Conservation (phyloP, 2,113 vertebrate genomes). For the Ornithorhynchus anatinus region DNA sequence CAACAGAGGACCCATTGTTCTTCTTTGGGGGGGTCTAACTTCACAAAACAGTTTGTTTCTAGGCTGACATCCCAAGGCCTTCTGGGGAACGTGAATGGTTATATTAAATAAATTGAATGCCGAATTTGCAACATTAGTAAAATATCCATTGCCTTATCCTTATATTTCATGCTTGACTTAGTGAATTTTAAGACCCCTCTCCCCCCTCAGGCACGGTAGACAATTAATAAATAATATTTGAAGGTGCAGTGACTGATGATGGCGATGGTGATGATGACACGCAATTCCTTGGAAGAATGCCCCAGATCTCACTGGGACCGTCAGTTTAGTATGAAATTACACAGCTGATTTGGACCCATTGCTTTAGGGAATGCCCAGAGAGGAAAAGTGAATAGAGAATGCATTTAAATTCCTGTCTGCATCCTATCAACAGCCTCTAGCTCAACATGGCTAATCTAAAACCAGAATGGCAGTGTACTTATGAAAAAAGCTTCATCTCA, state of each 20-base stretch:
- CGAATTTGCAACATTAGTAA: conserved; percentile 50
- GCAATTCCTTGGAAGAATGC: background rate
- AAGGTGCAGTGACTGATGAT: background rate
- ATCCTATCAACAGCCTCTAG: background rate
- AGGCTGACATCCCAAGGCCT: conserved; percentile 33
- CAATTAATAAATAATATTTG: background rate
- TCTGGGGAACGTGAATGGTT: conserved; percentile 53
- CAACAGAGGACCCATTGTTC: conserved; percentile 11
- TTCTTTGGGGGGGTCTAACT: conserved; percentile 29
- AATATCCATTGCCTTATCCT: conserved; percentile 39
- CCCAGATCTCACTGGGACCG: background rate
- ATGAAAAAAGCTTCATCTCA: background rate
- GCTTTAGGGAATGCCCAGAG: background rate
- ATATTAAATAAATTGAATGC: conserved; percentile 62
- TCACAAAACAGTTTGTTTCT: conserved; percentile 18
- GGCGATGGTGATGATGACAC: background rate
- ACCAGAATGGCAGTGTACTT: background rate
- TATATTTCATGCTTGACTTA: background rate
- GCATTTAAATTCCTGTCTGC: background rate
- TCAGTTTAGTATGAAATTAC: background rate
- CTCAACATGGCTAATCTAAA: background rate
- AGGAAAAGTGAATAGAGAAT: background rate
- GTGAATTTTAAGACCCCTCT: background rate
- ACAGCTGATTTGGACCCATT: background rate
- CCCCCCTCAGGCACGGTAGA: too few species aligned